Evolutionary conservation across 2,113 vertebrate species (phyloP).

Genomic region (Cacatua alba): DNA sequence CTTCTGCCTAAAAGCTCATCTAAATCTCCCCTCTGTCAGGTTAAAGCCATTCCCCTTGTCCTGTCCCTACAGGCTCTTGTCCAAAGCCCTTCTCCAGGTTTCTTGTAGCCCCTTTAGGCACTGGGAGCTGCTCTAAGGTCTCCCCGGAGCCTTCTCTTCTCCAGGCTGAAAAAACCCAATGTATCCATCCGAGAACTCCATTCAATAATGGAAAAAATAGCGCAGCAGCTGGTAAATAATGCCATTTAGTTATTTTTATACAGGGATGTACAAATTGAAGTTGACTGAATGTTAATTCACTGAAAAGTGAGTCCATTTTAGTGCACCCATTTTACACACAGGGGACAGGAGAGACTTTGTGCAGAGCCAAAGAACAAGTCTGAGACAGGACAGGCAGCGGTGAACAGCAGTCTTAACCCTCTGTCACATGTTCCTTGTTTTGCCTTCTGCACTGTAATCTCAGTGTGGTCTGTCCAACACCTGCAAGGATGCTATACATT

Average conservation of each 20-base stretch:
- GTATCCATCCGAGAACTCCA: not conserved
- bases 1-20: not conserved
- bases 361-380: not conserved
- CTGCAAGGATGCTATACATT: not conserved
- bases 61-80: not conserved
- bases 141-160: not conserved
- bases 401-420: not conserved
- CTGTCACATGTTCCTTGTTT: not conserved
- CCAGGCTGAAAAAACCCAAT: not conserved
- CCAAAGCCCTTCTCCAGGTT: not conserved
- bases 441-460: not conserved
- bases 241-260: not conserved
- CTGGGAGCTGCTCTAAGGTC: not conserved
- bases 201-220: not conserved
- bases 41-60: not conserved
- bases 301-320: not conserved
- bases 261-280: not conserved
- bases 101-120: not conserved
- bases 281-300: not conserved
- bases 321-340: rapidly evolving
- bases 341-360: not conserved
- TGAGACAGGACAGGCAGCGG: not conserved
- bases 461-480: not conserved
- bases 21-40: not conserved
- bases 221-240: not conserved